Evolutionary conservation across 2,888 invertebrate genomes (phyloP).

Genomic region (Drymonia ruficornis): DNA sequence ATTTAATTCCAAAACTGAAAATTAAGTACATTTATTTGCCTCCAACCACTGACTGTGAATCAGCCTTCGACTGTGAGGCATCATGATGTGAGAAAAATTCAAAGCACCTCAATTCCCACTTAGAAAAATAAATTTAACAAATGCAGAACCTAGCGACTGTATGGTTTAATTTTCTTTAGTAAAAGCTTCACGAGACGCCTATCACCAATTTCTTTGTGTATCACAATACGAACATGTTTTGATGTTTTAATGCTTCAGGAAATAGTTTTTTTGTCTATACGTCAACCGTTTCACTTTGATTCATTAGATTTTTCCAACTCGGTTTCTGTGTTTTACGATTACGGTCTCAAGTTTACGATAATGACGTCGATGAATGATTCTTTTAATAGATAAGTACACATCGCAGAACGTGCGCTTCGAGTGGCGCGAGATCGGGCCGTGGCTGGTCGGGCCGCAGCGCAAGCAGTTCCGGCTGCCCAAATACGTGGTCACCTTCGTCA

Average conservation of each 20-base stretch:
- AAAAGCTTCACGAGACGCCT: not conserved
- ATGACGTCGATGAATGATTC: conserved; percentile 12
- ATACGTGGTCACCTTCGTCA: conserved; percentile 86
- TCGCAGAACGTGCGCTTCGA: conserved; percentile 85
- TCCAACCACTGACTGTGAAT: too few relatives aligned
- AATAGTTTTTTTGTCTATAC: conserved; percentile 45
- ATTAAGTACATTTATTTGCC: too few relatives aligned
- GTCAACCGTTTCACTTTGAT: conserved; percentile 35
- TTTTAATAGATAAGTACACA: conserved; percentile 84
- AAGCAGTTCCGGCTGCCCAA: conserved; percentile 86
- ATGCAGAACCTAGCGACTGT: too few relatives aligned
- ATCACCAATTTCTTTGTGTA: too few relatives aligned
- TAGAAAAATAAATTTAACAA: too few relatives aligned
- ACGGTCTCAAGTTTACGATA: conserved; percentile 15
- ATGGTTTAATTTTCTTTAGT: too few relatives aligned
- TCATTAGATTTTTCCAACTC: conserved; percentile 16
- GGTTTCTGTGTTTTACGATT: conserved; percentile 17
- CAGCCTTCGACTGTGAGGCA: too few relatives aligned
- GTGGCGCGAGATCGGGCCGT: conserved; percentile 85
- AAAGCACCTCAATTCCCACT: too few relatives aligned
- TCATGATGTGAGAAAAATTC: too few relatives aligned
- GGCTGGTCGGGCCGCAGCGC: conserved; percentile 79
- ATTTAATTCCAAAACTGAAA: too few relatives aligned
- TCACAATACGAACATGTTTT: conserved; percentile 14
- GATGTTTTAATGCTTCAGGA: conserved; percentile 25